A percentile compares a stretch with the other conserved stretches of the same genome.
These are phyloP conservation scores for Drosophila rhopaloa DNA, from an alignment of 1,140 invertebrate species.

Conservation along the genomic window DNA sequence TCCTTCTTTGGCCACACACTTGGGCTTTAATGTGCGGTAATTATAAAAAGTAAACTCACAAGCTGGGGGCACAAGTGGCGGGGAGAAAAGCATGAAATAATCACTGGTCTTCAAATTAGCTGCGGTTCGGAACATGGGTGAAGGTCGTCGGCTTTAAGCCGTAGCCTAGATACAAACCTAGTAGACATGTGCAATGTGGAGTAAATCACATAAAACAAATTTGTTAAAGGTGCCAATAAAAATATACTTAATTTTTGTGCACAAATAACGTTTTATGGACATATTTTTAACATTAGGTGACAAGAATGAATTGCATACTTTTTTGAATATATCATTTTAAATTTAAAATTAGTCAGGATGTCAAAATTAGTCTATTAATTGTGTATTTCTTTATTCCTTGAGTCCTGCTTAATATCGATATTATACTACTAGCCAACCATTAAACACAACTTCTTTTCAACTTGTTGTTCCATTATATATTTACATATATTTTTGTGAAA, in stretches of 20 bases:
- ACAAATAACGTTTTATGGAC: no score
- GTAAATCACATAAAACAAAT: not conserved
- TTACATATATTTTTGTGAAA: conserved; percentile 12
- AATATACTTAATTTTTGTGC: no score
- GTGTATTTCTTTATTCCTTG: no score
- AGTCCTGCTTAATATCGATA: not conserved
- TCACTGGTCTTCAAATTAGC: conserved; percentile 69
- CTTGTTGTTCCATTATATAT: conserved; percentile 25
- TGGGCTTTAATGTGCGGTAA: conserved; percentile 76
- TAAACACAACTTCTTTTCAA: conserved; percentile 7
- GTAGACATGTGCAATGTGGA: not conserved
- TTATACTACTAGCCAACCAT: not conserved
- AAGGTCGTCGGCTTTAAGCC: conserved; percentile 34
- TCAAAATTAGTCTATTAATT: no score
- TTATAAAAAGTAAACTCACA: conserved; percentile 77
- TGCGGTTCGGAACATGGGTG: conserved; percentile 40
- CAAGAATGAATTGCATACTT: not conserved
- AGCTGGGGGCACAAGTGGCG: conserved; percentile 1
- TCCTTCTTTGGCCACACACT: conserved; percentile 44
- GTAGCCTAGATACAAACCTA: not conserved
- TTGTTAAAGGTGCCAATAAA: no score
- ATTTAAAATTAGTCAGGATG: no score
- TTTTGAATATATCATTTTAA: not conserved
- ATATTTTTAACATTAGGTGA: no score
- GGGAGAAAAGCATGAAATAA: conserved; percentile 45